These are phyloP conservation scores for Psammodynastes pulverulentus DNA, from an alignment of 2,113 vertebrate species.

Conservation along the genomic window DNA sequence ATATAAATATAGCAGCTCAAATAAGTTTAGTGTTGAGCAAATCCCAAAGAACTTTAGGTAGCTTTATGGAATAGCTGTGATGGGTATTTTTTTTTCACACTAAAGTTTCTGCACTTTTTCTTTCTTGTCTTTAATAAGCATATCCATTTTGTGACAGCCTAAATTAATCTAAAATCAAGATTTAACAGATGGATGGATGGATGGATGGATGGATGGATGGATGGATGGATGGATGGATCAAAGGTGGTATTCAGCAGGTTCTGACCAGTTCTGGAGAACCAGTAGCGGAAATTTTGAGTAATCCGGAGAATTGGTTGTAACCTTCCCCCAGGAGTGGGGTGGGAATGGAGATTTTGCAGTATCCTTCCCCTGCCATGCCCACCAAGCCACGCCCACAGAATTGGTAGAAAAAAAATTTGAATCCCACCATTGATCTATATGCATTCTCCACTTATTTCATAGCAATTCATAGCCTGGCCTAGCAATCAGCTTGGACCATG, in stretches of 20 bases:
- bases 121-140: not conserved
- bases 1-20: not conserved
- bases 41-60: not conserved
- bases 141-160: not conserved
- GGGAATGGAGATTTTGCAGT: too few relatives aligned
- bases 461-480: not conserved
- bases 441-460: not conserved
- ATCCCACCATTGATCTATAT: too few relatives aligned
- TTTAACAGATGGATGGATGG: not conserved
- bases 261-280: too few relatives aligned
- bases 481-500: not conserved
- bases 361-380: too few relatives aligned
- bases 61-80: not conserved
- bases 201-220: not conserved
- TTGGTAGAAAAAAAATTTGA: too few relatives aligned
- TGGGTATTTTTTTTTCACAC: not conserved
- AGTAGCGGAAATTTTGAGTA: too few relatives aligned
- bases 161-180: not conserved
- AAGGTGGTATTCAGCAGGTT: too few relatives aligned
- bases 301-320: too few relatives aligned
- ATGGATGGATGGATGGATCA: too few relatives aligned
- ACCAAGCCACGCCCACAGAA: too few relatives aligned
- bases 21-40: not conserved
- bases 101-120: not conserved
- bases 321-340: too few relatives aligned